phyloP scores from a whole-genome alignment of 1,140 invertebrate genomes.

The Pseudomyrmex gracilis region DNA sequence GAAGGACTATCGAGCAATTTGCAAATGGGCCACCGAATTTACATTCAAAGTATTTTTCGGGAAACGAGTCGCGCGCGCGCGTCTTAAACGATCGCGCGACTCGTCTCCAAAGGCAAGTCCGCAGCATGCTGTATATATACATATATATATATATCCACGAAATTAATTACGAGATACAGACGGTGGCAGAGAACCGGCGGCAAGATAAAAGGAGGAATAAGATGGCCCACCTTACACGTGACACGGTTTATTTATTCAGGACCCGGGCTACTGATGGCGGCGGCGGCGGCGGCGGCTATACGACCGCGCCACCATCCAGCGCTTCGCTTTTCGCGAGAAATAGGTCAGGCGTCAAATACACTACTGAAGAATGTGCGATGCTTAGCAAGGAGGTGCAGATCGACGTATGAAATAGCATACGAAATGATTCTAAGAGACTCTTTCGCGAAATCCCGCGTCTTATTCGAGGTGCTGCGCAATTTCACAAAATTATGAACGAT shows the following conservation, averaged over 20 bases:
- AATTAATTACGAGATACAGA: conserved; percentile 70
- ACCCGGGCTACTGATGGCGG: conserved; percentile 8
- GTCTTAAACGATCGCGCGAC: conserved; percentile 43
- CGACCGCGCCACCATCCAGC: not conserved
- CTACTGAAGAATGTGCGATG: conserved; percentile 32
- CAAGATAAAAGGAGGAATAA: conserved; percentile 55
- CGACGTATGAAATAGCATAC: conserved; percentile 26
- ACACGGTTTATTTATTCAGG: conserved; percentile 63
- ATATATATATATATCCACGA: conserved; percentile 47
- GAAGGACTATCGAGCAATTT: conserved; percentile 42
- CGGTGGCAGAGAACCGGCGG: not conserved
- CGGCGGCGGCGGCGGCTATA: not conserved
- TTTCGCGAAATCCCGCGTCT: not conserved
- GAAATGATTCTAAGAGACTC: conserved; percentile 27
- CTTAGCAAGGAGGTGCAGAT: conserved; percentile 36
- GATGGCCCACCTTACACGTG: conserved; percentile 21
- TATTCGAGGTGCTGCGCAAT: not conserved
- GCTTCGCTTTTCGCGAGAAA: conserved; percentile 39
- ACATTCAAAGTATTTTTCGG: conserved; percentile 68
- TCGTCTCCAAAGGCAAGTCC: conserved; percentile 30
- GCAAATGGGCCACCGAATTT: conserved; percentile 62
- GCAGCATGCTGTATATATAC: conserved; percentile 1
- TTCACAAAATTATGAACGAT: not conserved
- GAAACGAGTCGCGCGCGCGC: conserved; percentile 16
- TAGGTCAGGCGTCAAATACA: conserved; percentile 65